phyloP scores from a whole-genome alignment of 2,888 invertebrate genomes.

The Sthenelais limicola region DNA sequence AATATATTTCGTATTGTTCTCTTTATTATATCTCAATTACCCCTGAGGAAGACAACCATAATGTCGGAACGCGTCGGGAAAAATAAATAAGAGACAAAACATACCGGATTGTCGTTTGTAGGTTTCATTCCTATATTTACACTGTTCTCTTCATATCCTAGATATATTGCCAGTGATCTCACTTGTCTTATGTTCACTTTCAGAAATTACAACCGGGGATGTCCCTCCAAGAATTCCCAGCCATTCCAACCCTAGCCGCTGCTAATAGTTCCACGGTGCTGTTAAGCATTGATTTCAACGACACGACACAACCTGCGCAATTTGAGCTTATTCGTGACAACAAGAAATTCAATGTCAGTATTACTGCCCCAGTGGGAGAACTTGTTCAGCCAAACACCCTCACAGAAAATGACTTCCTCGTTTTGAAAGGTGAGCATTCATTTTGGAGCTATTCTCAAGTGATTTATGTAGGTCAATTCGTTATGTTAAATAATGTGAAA shows the following conservation, averaged over 20 bases:
- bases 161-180: too few relatives aligned
- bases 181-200: too few relatives aligned
- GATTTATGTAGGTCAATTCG: not conserved
- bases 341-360: constrained; percentile 63
- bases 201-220: constrained; percentile 81
- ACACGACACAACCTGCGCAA: constrained; percentile 89
- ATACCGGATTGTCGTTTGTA: too few relatives aligned
- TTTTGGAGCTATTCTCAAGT: not conserved
- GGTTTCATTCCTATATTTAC: too few relatives aligned
- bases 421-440: constrained; percentile 68
- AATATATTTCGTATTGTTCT: too few relatives aligned
- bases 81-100: too few relatives aligned
- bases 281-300: constrained; percentile 92
- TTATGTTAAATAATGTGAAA: too few relatives aligned
- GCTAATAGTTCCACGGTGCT: constrained; percentile 79
- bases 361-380: constrained; percentile 91
- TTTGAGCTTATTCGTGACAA: constrained; percentile 79
- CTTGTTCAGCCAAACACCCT: constrained; percentile 86
- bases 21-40: too few relatives aligned
- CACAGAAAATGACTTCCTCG: constrained; percentile 79
- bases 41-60: too few relatives aligned
- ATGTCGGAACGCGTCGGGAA: too few relatives aligned
- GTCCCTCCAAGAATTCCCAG: constrained; percentile 83
- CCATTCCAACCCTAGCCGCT: constrained; percentile 78
- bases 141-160: too few relatives aligned